Percentiles rank a stretch among this genome's conserved stretches.
These are phyloP conservation scores for Rhagonycha lutea DNA, from an alignment of 2,888 invertebrate genomes.

Conservation along the genomic window DNA sequence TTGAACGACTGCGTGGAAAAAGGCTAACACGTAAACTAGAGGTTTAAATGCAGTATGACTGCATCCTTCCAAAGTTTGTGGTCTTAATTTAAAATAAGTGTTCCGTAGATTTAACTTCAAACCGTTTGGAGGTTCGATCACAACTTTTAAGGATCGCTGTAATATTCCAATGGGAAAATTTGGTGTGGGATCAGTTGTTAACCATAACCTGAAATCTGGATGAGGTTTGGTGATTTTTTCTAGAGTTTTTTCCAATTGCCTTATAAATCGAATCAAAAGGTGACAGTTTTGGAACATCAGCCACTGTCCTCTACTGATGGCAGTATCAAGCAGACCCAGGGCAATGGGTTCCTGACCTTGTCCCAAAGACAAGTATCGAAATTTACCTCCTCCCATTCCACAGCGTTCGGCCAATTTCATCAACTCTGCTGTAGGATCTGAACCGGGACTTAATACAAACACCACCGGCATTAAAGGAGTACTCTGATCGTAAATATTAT, in stretches of 20 bases:
- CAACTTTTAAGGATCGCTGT: slow-evolving; percentile 74
- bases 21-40: slow-evolving; percentile 84
- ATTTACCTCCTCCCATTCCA: slow-evolving; percentile 74
- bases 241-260: slow-evolving; percentile 79
- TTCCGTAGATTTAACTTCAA: slow-evolving; percentile 85
- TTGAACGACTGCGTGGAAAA: slow-evolving; percentile 92
- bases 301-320: slow-evolving; percentile 83
- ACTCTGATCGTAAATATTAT: slow-evolving; percentile 84
- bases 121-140: slow-evolving; percentile 91
- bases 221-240: slow-evolving; percentile 81
- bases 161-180: slow-evolving; percentile 89
- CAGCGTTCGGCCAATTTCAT: slow-evolving; percentile 76
- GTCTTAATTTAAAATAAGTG: slow-evolving; percentile 84
- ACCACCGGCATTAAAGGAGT: slow-evolving; percentile 84
- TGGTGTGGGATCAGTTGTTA: slow-evolving; percentile 87
- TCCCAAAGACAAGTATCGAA: slow-evolving; percentile 87
- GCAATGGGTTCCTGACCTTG: slow-evolving; percentile 93
- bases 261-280: slow-evolving; percentile 77
- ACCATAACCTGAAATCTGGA: slow-evolving; percentile 90
- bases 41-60: slow-evolving; percentile 77
- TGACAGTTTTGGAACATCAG: slow-evolving; percentile 93
- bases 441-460: slow-evolving; percentile 92
- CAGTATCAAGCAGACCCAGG: slow-evolving; percentile 66
- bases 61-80: slow-evolving; percentile 74
- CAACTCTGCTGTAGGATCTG: slow-evolving; percentile 87